Conservation (phyloP, 2,113 vertebrate genomes). For the Corythoichthys haematopterus region DNA sequence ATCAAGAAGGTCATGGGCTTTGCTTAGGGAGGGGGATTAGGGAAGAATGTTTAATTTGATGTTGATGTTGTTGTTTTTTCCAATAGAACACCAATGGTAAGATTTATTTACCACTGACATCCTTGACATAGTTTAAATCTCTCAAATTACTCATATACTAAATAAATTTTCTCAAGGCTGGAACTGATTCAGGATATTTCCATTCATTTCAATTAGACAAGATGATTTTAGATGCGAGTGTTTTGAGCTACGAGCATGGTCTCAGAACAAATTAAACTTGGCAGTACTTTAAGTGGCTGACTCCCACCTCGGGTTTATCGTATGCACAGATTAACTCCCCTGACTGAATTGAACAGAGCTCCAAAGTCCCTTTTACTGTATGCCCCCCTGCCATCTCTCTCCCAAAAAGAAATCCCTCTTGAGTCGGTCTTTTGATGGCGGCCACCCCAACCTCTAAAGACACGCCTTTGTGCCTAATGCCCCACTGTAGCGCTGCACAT, state of each 20-base stretch:
- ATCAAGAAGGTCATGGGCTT: slow-evolving; percentile 92
- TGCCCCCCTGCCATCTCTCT: slow-evolving; percentile 47
- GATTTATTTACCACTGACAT: too few species aligned
- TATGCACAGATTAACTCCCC: background rate
- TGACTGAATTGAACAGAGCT: background rate
- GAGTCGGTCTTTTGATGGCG: slow-evolving; percentile 69
- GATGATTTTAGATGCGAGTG: background rate
- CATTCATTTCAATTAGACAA: background rate
- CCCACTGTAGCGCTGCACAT: slow-evolving; percentile 74
- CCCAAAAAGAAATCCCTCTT: slow-evolving; percentile 67
- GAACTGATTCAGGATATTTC: too few species aligned
- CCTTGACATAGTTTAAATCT: too few species aligned
- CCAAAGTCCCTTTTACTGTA: slow-evolving; percentile 28
- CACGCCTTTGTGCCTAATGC: slow-evolving; percentile 74
- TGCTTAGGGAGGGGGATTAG: slow-evolving; percentile 54
- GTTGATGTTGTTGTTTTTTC: background rate
- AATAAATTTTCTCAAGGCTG: too few species aligned
- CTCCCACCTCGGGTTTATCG: background rate
- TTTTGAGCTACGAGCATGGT: background rate
- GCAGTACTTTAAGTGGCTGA: background rate
- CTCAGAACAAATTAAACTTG: background rate
- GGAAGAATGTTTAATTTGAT: background rate
- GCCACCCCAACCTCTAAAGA: slow-evolving; percentile 68
- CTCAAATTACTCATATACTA: too few species aligned
- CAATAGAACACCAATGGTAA: too few species aligned